Percentiles rank a stretch among this genome's conserved stretches.
phyloP scores from a whole-genome alignment of 2,113 vertebrate genomes.

The Perognathus longimembris region DNA sequence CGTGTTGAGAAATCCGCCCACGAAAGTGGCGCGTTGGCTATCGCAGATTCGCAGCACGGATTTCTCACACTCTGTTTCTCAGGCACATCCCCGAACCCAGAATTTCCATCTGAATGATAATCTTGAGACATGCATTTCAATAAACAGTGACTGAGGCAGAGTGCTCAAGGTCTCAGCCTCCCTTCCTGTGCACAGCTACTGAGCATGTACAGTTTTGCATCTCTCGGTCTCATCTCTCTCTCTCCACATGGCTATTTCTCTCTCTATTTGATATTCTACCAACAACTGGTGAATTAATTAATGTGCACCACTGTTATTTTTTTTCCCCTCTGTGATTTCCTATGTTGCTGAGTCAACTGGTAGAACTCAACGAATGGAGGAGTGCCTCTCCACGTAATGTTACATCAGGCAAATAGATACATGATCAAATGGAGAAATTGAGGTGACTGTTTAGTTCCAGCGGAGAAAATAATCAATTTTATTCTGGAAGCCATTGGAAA shows the following conservation, averaged over 20 bases:
- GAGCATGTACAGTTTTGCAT: constrained; percentile 63
- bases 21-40: constrained; percentile 62
- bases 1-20: constrained; percentile 11
- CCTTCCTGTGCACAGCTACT: constrained; percentile 34
- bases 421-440: constrained; percentile 64
- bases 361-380: constrained; percentile 37
- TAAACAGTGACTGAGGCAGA: constrained; percentile 80
- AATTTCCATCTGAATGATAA: constrained; percentile 85
- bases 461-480: constrained; percentile 72
- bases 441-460: constrained; percentile 51
- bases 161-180: not conserved
- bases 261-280: not conserved
- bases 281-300: constrained; percentile 52
- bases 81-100: constrained; percentile 76
- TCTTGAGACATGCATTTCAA: constrained; percentile 84
- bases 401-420: constrained; percentile 41
- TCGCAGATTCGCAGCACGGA: constrained; percentile 75
- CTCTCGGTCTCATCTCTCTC: not conserved
- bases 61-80: constrained; percentile 85
- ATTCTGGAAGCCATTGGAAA: constrained; percentile 64
- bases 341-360: constrained; percentile 18
- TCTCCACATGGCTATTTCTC: not conserved
- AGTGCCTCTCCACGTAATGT: constrained; percentile 66
- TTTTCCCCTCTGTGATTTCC: not conserved
- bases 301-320: constrained; percentile 43